These are phyloP conservation scores for Pedetes capensis DNA, from an alignment of 2,113 vertebrate genomes.

Conservation along the genomic window DNA sequence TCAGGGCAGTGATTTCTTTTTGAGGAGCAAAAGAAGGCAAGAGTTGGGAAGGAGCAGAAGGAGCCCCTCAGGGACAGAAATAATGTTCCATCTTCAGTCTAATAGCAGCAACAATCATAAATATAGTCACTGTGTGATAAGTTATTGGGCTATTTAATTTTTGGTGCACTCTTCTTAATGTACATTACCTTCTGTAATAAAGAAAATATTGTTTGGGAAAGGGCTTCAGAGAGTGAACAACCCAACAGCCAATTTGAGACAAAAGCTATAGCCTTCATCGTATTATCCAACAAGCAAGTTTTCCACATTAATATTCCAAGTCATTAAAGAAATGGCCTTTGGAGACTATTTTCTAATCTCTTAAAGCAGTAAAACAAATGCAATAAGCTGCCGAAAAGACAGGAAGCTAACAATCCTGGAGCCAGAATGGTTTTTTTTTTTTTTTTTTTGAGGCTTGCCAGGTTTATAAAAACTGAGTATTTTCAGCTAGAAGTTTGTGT, in stretches of 20 bases:
- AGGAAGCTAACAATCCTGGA: neutral
- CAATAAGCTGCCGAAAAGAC: constrained; percentile 37
- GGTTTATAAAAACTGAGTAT: neutral
- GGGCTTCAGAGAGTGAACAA: neutral
- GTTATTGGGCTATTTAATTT: neutral
- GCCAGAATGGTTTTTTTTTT: neutral
- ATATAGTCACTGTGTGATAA: neutral
- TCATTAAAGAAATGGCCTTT: constrained; percentile 58
- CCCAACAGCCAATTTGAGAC: neutral
- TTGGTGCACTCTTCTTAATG: constrained; percentile 2
- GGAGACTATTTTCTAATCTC: constrained; percentile 53
- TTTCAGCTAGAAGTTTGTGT: constrained; percentile 39
- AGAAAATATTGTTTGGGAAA: neutral
- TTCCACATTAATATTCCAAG: constrained; percentile 57
- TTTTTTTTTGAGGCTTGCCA: constrained; percentile 12
- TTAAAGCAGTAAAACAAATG: constrained; percentile 54
- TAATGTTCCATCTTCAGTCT: neutral
- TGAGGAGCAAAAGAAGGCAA: neutral
- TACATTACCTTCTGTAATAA: constrained; percentile 18
- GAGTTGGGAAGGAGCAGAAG: rapidly evolving
- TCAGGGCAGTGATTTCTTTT: neutral
- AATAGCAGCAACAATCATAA: neutral
- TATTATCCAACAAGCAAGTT: constrained; percentile 1
- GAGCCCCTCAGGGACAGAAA: neutral
- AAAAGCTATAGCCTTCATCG: neutral